These are phyloP conservation scores for Vesta saturnalis DNA, from an alignment of 2,888 invertebrate species.

Conservation along the genomic window DNA sequence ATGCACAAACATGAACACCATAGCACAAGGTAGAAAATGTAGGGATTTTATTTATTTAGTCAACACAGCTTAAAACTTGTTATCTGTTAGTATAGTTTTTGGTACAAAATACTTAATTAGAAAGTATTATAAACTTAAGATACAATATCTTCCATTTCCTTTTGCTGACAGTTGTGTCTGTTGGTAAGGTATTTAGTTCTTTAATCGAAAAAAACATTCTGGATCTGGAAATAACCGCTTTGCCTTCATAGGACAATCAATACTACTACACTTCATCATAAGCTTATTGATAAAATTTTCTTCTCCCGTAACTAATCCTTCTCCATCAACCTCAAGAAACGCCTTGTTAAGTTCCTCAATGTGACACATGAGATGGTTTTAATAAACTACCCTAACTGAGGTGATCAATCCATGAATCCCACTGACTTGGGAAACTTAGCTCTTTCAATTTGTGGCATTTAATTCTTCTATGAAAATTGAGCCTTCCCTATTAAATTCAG, in stretches of 20 bases:
- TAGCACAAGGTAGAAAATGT: too few species aligned
- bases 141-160: conserved; percentile 1
- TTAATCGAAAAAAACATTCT: background rate
- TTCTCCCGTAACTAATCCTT: background rate
- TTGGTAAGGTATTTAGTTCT: background rate
- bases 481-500: background rate
- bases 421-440: background rate
- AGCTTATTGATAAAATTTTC: background rate
- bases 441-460: background rate
- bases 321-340: background rate
- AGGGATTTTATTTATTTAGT: too few species aligned
- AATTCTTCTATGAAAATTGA: background rate
- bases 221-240: background rate
- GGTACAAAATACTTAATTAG: too few species aligned
- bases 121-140: too few species aligned
- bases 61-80: too few species aligned
- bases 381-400: background rate
- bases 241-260: background rate
- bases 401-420: background rate
- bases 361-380: background rate
- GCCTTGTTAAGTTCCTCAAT: background rate
- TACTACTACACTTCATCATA: background rate
- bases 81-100: too few species aligned
- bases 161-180: background rate
- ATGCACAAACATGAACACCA: too few species aligned